Evolutionary conservation across 2,113 vertebrate species (phyloP).

Genomic region (Edolisoma coerulescens): DNA sequence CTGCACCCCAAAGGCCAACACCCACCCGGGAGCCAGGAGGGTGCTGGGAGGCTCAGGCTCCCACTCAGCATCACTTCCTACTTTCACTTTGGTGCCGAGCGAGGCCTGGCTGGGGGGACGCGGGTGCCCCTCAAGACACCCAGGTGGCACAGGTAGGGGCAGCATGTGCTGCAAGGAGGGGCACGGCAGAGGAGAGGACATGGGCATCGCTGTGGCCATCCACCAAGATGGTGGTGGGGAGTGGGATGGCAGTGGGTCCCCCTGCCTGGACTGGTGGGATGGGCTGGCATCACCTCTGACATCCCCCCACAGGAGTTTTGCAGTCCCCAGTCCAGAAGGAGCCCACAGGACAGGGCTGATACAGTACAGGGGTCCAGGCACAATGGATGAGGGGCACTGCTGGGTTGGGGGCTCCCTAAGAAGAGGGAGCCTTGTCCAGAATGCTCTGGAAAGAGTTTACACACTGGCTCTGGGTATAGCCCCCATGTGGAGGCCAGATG

Average conservation of each 20-base stretch:
- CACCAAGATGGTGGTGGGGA: background rate
- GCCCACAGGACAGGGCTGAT: rapidly evolving
- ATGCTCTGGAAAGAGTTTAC: background rate
- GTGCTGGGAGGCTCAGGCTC: background rate
- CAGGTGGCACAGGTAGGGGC: background rate
- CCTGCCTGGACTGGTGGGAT: background rate
- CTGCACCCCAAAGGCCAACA: background rate
- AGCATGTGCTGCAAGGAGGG: rapidly evolving
- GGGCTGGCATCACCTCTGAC: background rate
- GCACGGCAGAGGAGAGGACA: rapidly evolving
- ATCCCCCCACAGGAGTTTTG: background rate
- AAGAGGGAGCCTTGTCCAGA: background rate
- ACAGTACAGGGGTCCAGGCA: background rate
- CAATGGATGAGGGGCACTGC: background rate
- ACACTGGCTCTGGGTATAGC: background rate
- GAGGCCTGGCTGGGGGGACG: background rate
- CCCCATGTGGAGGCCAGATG: background rate
- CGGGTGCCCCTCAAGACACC: background rate
- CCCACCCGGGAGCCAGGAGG: background rate
- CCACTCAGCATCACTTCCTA: conserved; percentile 28
- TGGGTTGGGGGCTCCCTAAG: background rate
- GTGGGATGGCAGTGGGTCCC: rapidly evolving
- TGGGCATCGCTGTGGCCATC: rapidly evolving
- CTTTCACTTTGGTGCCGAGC: conserved; percentile 6
- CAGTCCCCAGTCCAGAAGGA: background rate